Conservation (phyloP, 2,888 invertebrate species). For the Agrypnus murinus region DNA sequence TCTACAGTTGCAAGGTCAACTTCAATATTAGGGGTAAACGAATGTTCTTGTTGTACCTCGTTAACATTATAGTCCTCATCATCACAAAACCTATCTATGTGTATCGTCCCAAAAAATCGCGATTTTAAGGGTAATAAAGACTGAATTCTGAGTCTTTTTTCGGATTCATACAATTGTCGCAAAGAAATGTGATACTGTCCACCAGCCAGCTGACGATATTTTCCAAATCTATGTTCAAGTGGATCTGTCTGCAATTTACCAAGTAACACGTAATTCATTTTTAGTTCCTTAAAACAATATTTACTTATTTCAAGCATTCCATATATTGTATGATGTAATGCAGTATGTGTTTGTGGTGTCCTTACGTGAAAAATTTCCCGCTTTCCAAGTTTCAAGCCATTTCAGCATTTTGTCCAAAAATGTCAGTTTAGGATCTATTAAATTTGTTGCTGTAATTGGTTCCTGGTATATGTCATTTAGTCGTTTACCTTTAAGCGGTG, state of each 20-base stretch:
- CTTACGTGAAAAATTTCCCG: neutral
- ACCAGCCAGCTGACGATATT: constrained; percentile 6
- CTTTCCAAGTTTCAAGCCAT: constrained; percentile 1
- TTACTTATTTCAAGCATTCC: too few relatives aligned
- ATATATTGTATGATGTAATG: constrained; percentile 12
- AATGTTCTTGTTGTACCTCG: too few relatives aligned
- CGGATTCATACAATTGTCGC: constrained; percentile 18
- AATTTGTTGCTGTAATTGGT: constrained; percentile 11
- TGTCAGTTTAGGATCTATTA: neutral
- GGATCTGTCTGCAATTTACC: constrained; percentile 13
- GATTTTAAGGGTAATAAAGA: too few relatives aligned
- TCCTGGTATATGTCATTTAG: neutral
- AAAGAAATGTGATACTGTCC: constrained; percentile 9
- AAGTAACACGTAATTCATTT: constrained; percentile 7
- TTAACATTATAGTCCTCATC: too few relatives aligned
- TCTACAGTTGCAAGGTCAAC: too few relatives aligned
- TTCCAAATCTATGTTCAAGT: constrained; percentile 19
- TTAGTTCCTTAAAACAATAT: constrained; percentile 9
- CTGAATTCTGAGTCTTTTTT: constrained; percentile 17
- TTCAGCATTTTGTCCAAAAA: neutral
- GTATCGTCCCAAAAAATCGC: too few relatives aligned
- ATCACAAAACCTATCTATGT: too few relatives aligned
- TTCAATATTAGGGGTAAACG: too few relatives aligned
- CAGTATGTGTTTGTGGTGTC: constrained; percentile 8
- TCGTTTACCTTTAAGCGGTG: constrained; percentile 9